These are phyloP conservation scores for Ephydatia muelleri DNA, from an alignment of 37 sponge, comb jelly and placozoan species.

Conservation along the genomic window DNA sequence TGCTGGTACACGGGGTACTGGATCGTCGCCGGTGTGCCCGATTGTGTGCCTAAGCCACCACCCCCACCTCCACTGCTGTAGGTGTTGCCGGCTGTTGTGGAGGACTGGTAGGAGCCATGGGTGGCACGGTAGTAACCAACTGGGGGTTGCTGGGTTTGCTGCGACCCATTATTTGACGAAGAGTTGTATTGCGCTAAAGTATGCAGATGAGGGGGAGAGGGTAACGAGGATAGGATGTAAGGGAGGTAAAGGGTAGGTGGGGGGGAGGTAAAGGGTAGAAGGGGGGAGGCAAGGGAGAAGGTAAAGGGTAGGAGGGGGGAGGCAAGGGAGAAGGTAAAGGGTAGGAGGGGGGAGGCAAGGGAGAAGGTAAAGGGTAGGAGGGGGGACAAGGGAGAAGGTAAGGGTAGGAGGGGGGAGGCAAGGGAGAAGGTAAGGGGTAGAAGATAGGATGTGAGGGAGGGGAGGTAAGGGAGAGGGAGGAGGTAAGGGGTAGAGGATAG, in stretches of 20 bases:
- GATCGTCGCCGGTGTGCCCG: neutral
- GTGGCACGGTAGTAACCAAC: neutral
- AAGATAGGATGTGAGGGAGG: neutral
- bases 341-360: no score
- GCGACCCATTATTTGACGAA: neutral
- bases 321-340: slow-evolving; percentile 6
- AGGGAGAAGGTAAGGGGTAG: no score
- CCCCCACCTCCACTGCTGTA: neutral
- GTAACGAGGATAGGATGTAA: neutral
- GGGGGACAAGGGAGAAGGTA: no score
- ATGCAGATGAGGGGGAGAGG: neutral
- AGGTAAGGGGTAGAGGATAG: neutral
- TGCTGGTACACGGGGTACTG: neutral
- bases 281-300: neutral
- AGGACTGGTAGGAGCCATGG: slow-evolving; percentile 9
- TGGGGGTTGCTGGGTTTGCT: neutral
- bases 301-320: slow-evolving; percentile 6
- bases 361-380: neutral
- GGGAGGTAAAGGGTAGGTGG: slow-evolving; percentile 4
- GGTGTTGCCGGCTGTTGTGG: neutral
- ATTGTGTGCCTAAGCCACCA: neutral
- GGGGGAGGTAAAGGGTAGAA: neutral
- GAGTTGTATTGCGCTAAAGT: neutral
- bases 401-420: no score
- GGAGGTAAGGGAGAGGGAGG: neutral